Evolutionary conservation across 2,797 vertebrate genomes (phyloP), one percentile per base, ranked within the genome.

Genomic region (Acrocephalus scirpaceus): DNA sequence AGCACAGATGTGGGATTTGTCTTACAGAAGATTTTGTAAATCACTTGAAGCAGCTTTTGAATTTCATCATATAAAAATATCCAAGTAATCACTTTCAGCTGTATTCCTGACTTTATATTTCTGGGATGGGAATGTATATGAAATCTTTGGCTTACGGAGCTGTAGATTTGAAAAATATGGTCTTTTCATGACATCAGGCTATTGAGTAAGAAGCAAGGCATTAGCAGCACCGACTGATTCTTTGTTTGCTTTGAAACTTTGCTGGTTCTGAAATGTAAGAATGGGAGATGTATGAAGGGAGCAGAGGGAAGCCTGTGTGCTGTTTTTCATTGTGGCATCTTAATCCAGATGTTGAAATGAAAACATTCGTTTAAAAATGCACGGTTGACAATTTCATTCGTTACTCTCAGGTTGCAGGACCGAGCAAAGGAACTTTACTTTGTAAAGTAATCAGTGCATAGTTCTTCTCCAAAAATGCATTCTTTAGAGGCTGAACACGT

Each of bases 301-400:
- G 87, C 58, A 20, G 81, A 21, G 88, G 47, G 90, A 80, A 92
- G 76, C 80, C 82, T 17, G 44, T 4, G 42, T 76, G 78, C 95
- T 91, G 93, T 95, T 97, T 94, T 90, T 96, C 92, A 90, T 96
- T 95, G 96, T 93, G 92, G 89, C 84, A 70, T 95, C 93, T 97
- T 96, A 93, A 97, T 97, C 96, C 94, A 95, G 92, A 93, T 96
- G 94, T 96, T 90, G 87, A 94, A 95, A 90, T 83, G 90, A 92
- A 74, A 93, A 79, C 2, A n/a, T 34, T 82, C 30, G 0, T 86
- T 93, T 62, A 16, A 74, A 84, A 95, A 87, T 8, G 89, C 93
- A 86, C 4, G 48, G 10, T 77, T 88, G 90, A 91, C 95, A 60
- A 75, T 93, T 94, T 90, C 65, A 69, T 96, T 95, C 64, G 85